These are phyloP conservation scores for Muschampia staudingeri DNA, from an alignment of 2,888 invertebrate species.

Conservation along the genomic window DNA sequence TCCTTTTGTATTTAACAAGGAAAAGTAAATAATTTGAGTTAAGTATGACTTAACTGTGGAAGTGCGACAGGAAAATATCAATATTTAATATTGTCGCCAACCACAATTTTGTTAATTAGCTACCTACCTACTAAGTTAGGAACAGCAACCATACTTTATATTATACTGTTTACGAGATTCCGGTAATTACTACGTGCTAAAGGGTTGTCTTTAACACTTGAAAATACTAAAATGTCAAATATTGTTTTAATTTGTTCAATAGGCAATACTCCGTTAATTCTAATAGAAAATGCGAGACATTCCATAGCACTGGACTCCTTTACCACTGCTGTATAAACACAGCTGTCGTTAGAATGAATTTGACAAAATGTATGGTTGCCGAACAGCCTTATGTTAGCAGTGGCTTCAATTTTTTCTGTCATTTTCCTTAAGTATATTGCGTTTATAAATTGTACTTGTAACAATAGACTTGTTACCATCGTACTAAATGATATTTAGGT, in stretches of 20 bases:
- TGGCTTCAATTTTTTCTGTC: neutral
- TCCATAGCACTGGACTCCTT: constrained; percentile 26
- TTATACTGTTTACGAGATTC: neutral
- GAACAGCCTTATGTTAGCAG: neutral
- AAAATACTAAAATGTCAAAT: constrained; percentile 12
- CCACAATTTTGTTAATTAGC: neutral
- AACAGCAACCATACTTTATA: neutral
- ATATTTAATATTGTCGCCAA: neutral
- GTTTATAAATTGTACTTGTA: neutral
- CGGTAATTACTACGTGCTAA: neutral
- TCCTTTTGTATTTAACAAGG: constrained; percentile 90
- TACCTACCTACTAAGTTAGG: neutral
- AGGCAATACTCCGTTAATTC: constrained; percentile 62
- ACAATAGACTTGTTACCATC: neutral
- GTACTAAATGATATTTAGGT: neutral
- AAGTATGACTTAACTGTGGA: neutral
- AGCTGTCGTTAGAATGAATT: constrained; percentile 23
- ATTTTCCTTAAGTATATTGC: neutral
- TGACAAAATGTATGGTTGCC: constrained; percentile 4
- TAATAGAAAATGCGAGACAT: constrained; percentile 56
- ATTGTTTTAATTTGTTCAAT: constrained; percentile 45
- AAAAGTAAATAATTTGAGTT: neutral
- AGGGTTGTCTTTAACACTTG: neutral
- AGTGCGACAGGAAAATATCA: neutral
- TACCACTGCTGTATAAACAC: constrained; percentile 33